These are phyloP conservation scores for Caenorhabditis uteleia DNA, from an alignment of 2,888 invertebrate species.

Conservation along the genomic window DNA sequence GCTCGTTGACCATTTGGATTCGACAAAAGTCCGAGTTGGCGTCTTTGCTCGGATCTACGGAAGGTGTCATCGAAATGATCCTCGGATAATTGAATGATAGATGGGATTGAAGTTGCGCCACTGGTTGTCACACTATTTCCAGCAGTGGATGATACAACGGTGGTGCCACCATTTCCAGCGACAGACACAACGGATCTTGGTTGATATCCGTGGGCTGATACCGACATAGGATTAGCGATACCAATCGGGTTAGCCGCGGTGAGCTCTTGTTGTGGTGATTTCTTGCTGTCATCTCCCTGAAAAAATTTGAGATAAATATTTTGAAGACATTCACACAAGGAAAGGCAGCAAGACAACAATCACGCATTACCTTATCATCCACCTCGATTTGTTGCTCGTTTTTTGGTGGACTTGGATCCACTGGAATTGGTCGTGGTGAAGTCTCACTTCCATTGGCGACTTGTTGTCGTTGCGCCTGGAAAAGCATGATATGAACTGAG, in stretches of 20 bases:
- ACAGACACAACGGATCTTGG: too few species aligned
- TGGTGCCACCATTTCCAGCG: too few species aligned
- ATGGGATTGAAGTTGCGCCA: constrained; percentile 28
- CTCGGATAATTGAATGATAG: constrained; percentile 50
- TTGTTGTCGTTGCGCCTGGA: neutral
- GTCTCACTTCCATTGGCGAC: neutral
- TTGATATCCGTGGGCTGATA: constrained; percentile 35
- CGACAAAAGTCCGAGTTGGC: constrained; percentile 8
- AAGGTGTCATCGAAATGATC: constrained; percentile 53
- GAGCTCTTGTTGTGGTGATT: neutral
- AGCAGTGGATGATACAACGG: neutral
- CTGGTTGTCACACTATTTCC: constrained; percentile 1
- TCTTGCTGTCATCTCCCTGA: too few species aligned
- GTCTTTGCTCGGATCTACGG: constrained; percentile 24
- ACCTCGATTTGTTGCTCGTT: constrained; percentile 21
- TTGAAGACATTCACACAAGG: too few species aligned
- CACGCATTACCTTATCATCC: too few species aligned
- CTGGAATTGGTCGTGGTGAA: constrained; percentile 59
- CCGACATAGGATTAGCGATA: constrained; percentile 33
- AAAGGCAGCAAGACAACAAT: too few species aligned
- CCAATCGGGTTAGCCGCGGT: constrained; percentile 25
- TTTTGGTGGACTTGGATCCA: constrained; percentile 61
- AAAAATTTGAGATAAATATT: too few species aligned
- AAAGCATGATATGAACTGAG: neutral
- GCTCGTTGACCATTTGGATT: neutral